Evolutionary conservation across 2,113 vertebrate genomes (phyloP), one percentile per base, ranked within the genome.

Genomic region (Ploceus nigricollis): DNA sequence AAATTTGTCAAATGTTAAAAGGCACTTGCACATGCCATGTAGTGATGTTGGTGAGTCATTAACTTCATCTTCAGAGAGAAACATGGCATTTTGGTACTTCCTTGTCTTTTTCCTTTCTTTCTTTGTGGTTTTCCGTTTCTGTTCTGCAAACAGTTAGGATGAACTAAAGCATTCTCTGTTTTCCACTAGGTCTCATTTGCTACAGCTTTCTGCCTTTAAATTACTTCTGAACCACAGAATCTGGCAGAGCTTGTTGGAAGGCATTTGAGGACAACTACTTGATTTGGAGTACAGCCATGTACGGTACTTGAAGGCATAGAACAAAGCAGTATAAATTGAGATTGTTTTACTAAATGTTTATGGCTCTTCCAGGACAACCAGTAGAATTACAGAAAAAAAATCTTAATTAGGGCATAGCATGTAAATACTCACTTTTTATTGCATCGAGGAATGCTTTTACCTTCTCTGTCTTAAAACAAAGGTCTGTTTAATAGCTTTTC

Each of bases 161-260:
- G 89, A 97, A 97, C 88, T 94, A 96, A 97, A 97, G 96, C 92
- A 95, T 96, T 96, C 96, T 97, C 93, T 98, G 98, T 98, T 98
- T 98, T 98, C 97, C 98, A 98, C 98, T 98, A 98, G 97, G 93
- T 97, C 97, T 98, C 98, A 98, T 98, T 98, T 97, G 98, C 98
- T 98, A 97, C 98, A 98, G 97, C 97, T 98, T 98, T 98, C 97
- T 98, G 98, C 97, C 98, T 98, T 98, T 98, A 98, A 98, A 98
- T 98, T 98, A 98, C 98, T 98, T 98, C 97, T 97, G 97, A 98
- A 97, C 97, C 97, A 97, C 97, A 97, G 97, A 98, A 95, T 98
- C 98, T 98, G 98, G 98, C 98, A 98, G 96, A 92, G 95, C 96
- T 97, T 57, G 5, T 96, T 98, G 97, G 97, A 98, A 98, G 98